Base-by-base conservation (phyloP, 2,888 invertebrate genomes). In the Atherix ibis region DNA sequence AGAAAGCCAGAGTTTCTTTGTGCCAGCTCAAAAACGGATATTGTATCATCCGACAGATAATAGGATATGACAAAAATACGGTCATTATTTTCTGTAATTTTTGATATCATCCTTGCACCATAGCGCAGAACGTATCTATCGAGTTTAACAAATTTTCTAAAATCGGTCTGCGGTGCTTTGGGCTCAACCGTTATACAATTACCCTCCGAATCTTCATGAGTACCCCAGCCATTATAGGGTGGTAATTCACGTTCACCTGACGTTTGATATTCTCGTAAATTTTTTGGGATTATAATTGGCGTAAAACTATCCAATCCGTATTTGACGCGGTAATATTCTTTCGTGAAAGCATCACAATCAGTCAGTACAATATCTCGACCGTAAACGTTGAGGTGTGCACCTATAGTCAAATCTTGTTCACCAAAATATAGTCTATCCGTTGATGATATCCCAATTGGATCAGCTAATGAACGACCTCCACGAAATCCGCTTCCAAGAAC, bases 221-320 rank as follows among this genome's bases (percentile, higher is more conserved):
- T 73, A 1, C 92, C 92, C 59, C 76, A 88, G 3, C 91, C 91
- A 51, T 89, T 91, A 72, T 84, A 91, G 0, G 89, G 89, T 1
- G 91, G 89, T 28, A 81, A 51, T 43, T 48, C 43, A 2, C 54
- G 48, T 26, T 56, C 45, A 4, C 10, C 14, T 9, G 49, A 5
- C 6, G 22, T 10, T 22, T 6, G 22, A 22, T 6, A 10, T 8
- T 8, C 6, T 6, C 22, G 22, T 22, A 8, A 10, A 8, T 22
- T 26, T 12, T 17, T 22, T 1, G 59, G 60, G 30, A 49, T 37
- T 1, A 47, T 36, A 10, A 53, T 44, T 0, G 52, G 42, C 1
- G 44, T 45, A 25, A 62, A 62, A 27, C 56, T 52, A 40, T 58
- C 56, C 24, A 59, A 53, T 13, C 60, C 61, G 33, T 58, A 60